phyloP scores from a whole-genome alignment of 2,888 invertebrate genomes.

The Eupithecia tripunctaria region DNA sequence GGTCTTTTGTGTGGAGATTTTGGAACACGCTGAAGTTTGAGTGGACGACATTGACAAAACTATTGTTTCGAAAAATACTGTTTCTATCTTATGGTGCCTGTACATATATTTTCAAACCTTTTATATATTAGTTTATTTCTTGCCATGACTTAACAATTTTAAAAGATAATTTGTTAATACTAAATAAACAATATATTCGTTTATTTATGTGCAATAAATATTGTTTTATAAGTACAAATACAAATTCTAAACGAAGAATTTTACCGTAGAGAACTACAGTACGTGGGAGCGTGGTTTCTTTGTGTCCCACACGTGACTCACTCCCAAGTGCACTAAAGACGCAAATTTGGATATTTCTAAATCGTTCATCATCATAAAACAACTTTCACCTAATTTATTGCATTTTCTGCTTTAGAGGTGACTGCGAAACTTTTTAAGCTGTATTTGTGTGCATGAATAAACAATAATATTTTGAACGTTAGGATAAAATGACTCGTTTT shows the following conservation, averaged over 20 bases:
- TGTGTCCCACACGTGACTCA: constrained; percentile 28
- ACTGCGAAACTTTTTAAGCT: neutral
- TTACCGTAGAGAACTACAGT: neutral
- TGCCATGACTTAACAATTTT: no score
- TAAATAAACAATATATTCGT: no score
- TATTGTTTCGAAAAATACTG: neutral
- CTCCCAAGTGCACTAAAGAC: constrained; percentile 28
- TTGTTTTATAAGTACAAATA: neutral
- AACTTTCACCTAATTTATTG: constrained; percentile 30
- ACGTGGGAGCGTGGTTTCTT: constrained; percentile 19
- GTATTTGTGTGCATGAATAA: constrained; percentile 1
- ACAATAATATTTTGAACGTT: neutral
- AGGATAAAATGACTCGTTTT: neutral
- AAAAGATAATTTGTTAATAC: no score
- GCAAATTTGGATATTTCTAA: constrained; percentile 1
- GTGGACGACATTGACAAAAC: neutral
- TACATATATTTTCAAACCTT: no score
- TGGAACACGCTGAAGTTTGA: neutral
- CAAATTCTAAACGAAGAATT: neutral
- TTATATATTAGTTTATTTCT: no score
- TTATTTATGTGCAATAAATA: no score
- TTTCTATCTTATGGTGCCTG: no score
- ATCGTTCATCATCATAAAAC: constrained; percentile 10
- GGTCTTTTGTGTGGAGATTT: constrained; percentile 35
- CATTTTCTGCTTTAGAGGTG: constrained; percentile 16